Evolutionary conservation across 2,797 vertebrate genomes (phyloP).

Genomic region (Lutjanus argentimaculatus): DNA sequence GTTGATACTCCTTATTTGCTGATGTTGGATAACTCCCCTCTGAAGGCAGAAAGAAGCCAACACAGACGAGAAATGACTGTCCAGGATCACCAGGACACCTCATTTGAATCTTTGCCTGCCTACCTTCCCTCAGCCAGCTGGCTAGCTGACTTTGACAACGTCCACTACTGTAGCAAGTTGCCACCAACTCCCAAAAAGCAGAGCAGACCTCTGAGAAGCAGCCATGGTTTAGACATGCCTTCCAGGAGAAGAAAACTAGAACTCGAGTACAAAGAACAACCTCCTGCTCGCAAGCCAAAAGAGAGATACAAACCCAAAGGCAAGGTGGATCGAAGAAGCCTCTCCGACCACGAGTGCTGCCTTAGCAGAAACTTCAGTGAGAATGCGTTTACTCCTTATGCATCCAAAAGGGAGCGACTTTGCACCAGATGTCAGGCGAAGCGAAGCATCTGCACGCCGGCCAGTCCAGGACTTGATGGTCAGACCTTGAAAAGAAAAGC

Average conservation of each 20-base stretch:
- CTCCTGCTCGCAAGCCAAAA: slow-evolving; percentile 35
- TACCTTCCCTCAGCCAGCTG: slow-evolving; percentile 83
- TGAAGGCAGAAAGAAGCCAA: slow-evolving; percentile 22
- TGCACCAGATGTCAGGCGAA: slow-evolving; percentile 81
- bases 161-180: slow-evolving; percentile 67
- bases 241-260: slow-evolving; percentile 63
- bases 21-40: slow-evolving; percentile 16
- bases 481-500: slow-evolving; percentile 61
- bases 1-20: slow-evolving; percentile 5
- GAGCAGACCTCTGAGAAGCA: slow-evolving; percentile 16
- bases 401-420: slow-evolving; percentile 57
- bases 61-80: slow-evolving; percentile 2
- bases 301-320: slow-evolving; percentile 66
- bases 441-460: slow-evolving; percentile 18
- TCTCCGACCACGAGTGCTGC: slow-evolving; percentile 76
- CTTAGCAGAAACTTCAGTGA: slow-evolving; percentile 39
- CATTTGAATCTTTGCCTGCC: slow-evolving; percentile 79
- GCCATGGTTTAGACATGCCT: slow-evolving; percentile 35
- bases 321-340: slow-evolving; percentile 61
- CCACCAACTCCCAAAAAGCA: slow-evolving; percentile 66
- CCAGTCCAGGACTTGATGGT: slow-evolving; percentile 28
- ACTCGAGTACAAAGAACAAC: slow-evolving; percentile 41
- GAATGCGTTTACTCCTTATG: slow-evolving; percentile 32
- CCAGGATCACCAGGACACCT: slow-evolving; percentile 71
- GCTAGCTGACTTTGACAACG: slow-evolving; percentile 78